phyloP scores from a whole-genome alignment of 2,797 vertebrate genomes.

The Mus caroli region DNA sequence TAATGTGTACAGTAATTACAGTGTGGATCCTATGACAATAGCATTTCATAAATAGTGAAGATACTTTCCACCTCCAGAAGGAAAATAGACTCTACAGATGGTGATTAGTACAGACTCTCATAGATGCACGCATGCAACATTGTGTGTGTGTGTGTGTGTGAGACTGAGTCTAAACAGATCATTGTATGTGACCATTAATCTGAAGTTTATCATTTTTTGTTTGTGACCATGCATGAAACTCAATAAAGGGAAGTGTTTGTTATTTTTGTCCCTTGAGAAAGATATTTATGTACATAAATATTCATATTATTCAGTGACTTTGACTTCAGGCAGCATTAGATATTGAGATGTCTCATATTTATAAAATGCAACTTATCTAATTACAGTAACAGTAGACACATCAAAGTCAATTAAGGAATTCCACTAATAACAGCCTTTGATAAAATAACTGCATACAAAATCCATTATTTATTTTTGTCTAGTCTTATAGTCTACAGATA shows the following conservation, averaged over 20 bases:
- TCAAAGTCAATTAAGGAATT: neutral
- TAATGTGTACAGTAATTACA: neutral
- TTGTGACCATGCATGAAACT: neutral
- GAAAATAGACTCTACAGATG: neutral
- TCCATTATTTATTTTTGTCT: neutral
- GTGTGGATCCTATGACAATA: neutral
- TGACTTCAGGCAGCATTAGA: neutral
- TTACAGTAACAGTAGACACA: neutral
- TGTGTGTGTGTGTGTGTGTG: neutral
- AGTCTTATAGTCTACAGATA: neutral
- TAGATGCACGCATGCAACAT: too few relatives aligned
- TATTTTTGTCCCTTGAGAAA: neutral
- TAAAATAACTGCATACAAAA: neutral
- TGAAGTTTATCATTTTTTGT: neutral
- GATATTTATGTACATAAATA: neutral
- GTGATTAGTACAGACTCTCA: neutral
- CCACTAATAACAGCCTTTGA: neutral
- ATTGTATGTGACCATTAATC: fast-evolving
- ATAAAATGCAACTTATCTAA: neutral
- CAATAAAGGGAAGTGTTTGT: neutral
- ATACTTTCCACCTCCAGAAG: fast-evolving
- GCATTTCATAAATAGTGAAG: neutral
- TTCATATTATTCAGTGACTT: neutral
- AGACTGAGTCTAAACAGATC: neutral
- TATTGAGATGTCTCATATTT: neutral